Base-by-base conservation (phyloP, 2,888 invertebrate genomes). In the Archaeoteleia sp. region DNA sequence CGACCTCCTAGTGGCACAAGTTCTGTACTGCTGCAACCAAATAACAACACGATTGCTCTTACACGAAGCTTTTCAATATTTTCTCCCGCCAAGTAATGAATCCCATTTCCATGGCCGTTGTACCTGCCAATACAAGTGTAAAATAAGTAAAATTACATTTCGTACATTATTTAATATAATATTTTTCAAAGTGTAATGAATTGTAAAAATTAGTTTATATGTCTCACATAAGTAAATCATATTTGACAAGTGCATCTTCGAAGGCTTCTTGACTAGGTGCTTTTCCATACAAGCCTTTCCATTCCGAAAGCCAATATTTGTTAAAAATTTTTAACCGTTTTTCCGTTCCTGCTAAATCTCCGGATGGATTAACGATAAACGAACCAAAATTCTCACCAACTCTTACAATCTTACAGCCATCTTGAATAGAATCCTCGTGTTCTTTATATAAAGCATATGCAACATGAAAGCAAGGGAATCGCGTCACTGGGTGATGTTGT, bases 41-140 rank as follows among this genome's bases (percentile, higher is more conserved):
- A 90, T 72, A 94, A 87, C 57, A 93, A 75, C 13, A 88, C 88
- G 8, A 88, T 86, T 0, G 91, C 89, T 14, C 85, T 84, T 1
- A 89, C 88, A 0, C 87, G 79, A 12, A 87, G 85, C 32, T 87
- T 87, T 83, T 89, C 87, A n/a, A 91, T 82, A 49, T 79, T 87
- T 78, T 87, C 87, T 23, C 87, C 87, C 12, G 87, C 85, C 25
- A 91, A 87, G 76, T 90, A 90, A 74, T 90, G 89, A 60, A 89
- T 89, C 0, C 94, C 94, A 79, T 90, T 90, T 1, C 93, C 93
- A 86, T 94, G 94, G 0, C 94, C 94, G 81, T 90, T 90, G 82
- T 93, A 94, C 42, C 92, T 92, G 79, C 0, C n/a, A n/a, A n/a
- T 75, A 71, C n/a, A 29, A 8, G 29, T 39, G 12, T 14, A 46